Evolutionary conservation across 2,888 invertebrate species (phyloP).

Genomic region (Sarcophaga subvicina): DNA sequence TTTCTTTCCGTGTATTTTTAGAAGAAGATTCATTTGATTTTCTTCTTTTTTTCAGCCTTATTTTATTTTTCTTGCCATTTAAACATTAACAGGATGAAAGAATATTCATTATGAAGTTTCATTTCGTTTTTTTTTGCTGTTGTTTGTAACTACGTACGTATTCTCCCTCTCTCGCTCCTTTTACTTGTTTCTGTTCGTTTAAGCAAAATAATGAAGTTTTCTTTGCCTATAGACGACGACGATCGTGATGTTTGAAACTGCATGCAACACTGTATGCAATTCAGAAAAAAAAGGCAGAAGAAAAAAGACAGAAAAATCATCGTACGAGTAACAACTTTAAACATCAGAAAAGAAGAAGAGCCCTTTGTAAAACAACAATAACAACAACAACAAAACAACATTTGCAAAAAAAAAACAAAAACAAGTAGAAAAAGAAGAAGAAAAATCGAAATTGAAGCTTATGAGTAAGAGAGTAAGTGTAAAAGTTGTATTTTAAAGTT

Average conservation of each 20-base stretch:
- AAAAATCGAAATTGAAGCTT: slow-evolving; percentile 53
- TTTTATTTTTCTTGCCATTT: slow-evolving; percentile 13
- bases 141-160: neutral
- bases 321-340: neutral
- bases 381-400: slow-evolving; percentile 63
- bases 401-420: slow-evolving; percentile 19
- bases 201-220: slow-evolving; percentile 58
- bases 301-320: too few relatives aligned
- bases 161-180: neutral
- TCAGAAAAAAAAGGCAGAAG: slow-evolving; percentile 26
- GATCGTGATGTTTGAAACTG: slow-evolving; percentile 67
- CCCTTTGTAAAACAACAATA: slow-evolving; percentile 61
- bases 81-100: slow-evolving; percentile 63
- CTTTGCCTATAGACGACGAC: slow-evolving; percentile 36
- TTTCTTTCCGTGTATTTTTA: slow-evolving; percentile 32
- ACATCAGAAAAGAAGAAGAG: slow-evolving; percentile 57
- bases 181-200: neutral
- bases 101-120: slow-evolving; percentile 49
- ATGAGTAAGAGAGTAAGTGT: slow-evolving; percentile 28
- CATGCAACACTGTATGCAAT: slow-evolving; percentile 61
- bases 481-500: slow-evolving; percentile 41
- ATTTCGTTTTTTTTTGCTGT: slow-evolving; percentile 25
- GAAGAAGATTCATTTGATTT: slow-evolving; percentile 38
- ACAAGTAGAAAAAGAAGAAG: neutral
- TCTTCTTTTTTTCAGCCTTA: neutral